Evolutionary conservation across 2,797 vertebrate species (phyloP).

Genomic region (Eulemur rubriventer): DNA sequence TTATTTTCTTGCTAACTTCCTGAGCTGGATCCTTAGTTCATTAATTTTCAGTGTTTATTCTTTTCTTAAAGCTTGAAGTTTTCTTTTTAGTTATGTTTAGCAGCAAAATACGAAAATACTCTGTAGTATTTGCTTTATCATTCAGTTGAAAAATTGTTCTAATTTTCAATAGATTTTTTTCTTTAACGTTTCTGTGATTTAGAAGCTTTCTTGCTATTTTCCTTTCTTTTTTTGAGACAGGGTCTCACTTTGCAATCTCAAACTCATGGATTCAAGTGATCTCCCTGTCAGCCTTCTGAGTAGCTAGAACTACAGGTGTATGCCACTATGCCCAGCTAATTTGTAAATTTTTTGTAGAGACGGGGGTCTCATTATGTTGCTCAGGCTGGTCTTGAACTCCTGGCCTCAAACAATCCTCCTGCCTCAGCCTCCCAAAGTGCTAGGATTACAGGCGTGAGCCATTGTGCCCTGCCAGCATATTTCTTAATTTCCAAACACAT

Average conservation of each 20-base stretch:
- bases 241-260: not conserved
- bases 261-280: not conserved
- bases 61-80: not conserved
- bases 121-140: not conserved
- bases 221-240: not conserved
- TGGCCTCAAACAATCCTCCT: not conserved
- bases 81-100: slow-evolving; percentile 1
- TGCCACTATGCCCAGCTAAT: not conserved
- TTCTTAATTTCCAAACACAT: not conserved
- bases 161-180: not conserved
- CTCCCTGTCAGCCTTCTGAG: not conserved
- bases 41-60: not conserved
- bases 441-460: not conserved
- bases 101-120: too few species aligned
- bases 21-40: not conserved
- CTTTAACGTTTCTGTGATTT: not conserved
- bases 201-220: not conserved
- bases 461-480: not conserved
- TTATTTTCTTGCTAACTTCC: not conserved
- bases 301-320: not conserved
- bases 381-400: too few species aligned
- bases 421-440: not conserved
- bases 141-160: not conserved
- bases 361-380: not conserved
- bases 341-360: not conserved